Evolutionary conservation across 2,797 vertebrate genomes (phyloP), one percentile per base, ranked within the genome.

Genomic region (Halcyon badia): DNA sequence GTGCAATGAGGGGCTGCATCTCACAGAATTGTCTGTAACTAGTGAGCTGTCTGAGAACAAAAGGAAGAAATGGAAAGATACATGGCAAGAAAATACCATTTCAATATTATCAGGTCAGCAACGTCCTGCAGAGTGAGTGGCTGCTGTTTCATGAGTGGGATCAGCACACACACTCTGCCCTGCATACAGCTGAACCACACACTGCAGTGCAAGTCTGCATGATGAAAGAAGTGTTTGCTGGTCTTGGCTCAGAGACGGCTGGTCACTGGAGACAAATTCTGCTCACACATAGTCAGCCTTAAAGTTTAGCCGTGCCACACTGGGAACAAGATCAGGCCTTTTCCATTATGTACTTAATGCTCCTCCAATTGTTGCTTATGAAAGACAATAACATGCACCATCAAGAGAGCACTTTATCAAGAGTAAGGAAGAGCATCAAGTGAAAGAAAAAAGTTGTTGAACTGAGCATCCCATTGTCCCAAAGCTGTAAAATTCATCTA

Each of bases 401-500:
- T 35, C 81, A 58, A 64, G 54, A 75, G 24, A 94, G 11, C 39
- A 46, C 7, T 87, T 75, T n/a, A 75, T 75, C 72, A 89, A 8
- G 48, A 68, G 14, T 44, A 65, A 72, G 39, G 24, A 94, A 54
- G 33, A 86, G 41, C 42, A 83, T 3, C 33, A 76, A 61, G 37
- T 49, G 77, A 85, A 96, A 92, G 21, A 75, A 81, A 87, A 51
- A 69, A 70, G 39, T 72, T 79, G 62, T 83, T 76, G 42, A 77
- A 52, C 68, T 64, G 80, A 95, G 62, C 42, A 87, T 13, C 31
- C 42, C 33, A 37, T 81, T 95, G 83, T 94, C 80, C 77, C 73
- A 73, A 75, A 87, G 52, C 83, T 80, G 62, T 90, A 84, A 91
- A 96, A 93, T 56, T 89, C 33, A 42, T 82, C 66, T 87, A 13